Percentiles rank a stretch among this genome's conserved stretches.
Evolutionary conservation across 2,888 invertebrate genomes (phyloP).

Genomic region (Brachynemurus nebulosus): DNA sequence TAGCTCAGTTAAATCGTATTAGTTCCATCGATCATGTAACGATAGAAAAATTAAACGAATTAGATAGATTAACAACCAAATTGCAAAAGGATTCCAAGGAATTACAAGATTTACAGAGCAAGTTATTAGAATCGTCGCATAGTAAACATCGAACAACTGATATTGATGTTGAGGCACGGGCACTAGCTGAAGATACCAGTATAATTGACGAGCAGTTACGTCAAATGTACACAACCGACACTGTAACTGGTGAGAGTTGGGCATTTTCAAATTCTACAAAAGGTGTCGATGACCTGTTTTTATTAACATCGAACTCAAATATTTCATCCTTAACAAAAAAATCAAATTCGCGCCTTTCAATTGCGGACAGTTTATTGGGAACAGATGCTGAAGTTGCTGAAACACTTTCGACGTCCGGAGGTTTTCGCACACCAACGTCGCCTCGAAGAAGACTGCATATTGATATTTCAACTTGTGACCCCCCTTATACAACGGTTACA

Average conservation of each 20-base stretch:
- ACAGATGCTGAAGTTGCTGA: conserved; percentile 51
- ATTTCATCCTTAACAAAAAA: conserved; percentile 34
- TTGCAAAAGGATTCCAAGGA: conserved; percentile 66
- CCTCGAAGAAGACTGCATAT: conserved; percentile 43
- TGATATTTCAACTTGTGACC: conserved; percentile 39
- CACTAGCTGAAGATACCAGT: conserved; percentile 46
- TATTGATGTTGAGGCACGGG: conserved; percentile 37
- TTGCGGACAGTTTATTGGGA: conserved; percentile 43
- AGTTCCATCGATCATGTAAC: conserved; percentile 65
- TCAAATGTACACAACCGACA: conserved; percentile 50
- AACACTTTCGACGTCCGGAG: conserved; percentile 38
- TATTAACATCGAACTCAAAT: conserved; percentile 34
- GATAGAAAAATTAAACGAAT: conserved; percentile 63
- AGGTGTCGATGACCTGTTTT: conserved; percentile 43
- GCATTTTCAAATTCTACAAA: conserved; percentile 51
- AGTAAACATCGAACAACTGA: conserved; percentile 32
- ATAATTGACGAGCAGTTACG: conserved; percentile 56
- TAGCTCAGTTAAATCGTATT: conserved; percentile 59
- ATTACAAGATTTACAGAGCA: conserved; percentile 57
- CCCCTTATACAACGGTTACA: conserved; percentile 49
- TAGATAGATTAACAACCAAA: conserved; percentile 62
- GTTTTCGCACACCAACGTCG: conserved; percentile 36
- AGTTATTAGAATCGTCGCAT: conserved; percentile 51
- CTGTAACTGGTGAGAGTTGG: conserved; percentile 46
- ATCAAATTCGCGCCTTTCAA: conserved; percentile 47